These are phyloP conservation scores for Eutrigla gurnardus DNA, from an alignment of 2,797 vertebrate genomes.

Conservation along the genomic window DNA sequence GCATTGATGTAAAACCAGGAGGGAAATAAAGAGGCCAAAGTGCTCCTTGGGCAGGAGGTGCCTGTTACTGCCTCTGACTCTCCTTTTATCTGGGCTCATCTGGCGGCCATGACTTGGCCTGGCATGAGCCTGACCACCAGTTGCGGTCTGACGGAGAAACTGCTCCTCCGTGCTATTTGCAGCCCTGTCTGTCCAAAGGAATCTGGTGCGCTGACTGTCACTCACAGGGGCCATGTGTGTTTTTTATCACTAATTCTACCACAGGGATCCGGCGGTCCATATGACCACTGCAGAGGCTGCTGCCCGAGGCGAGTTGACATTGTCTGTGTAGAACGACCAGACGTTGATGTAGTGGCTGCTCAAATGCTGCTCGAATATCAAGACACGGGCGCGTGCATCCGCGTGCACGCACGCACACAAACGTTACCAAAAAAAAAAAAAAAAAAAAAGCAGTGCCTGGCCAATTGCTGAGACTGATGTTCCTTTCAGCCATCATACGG, in stretches of 20 bases:
- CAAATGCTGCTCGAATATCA: conserved; percentile 84
- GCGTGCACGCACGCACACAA: conserved; percentile 21
- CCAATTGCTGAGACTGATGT: conserved; percentile 83
- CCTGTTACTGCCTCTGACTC: conserved; percentile 56
- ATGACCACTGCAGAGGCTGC: conserved; percentile 84
- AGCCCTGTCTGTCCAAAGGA: conserved; percentile 86
- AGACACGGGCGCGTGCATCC: conserved; percentile 46
- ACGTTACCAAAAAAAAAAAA: neutral
- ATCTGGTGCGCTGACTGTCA: conserved; percentile 84
- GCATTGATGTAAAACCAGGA: conserved; percentile 28
- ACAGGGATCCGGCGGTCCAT: conserved; percentile 85
- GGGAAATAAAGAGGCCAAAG: conserved; percentile 57
- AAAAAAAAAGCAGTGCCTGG: conserved; percentile 46
- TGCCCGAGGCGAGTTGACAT: conserved; percentile 85
- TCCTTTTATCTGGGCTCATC: conserved; percentile 78
- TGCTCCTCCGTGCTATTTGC: conserved; percentile 83
- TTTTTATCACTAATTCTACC: conserved; percentile 84
- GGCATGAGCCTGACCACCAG: conserved; percentile 82
- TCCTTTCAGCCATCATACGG: conserved; percentile 81
- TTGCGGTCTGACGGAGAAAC: conserved; percentile 78
- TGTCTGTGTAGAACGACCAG: conserved; percentile 84
- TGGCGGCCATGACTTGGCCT: conserved; percentile 70
- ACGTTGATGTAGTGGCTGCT: conserved; percentile 84
- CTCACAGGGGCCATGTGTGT: conserved; percentile 73
- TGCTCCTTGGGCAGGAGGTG: conserved; percentile 52